Evolutionary conservation across 1,140 invertebrate species (phyloP), one percentile per base, ranked within the genome.

Genomic region (Trinorchestia longiramus): DNA sequence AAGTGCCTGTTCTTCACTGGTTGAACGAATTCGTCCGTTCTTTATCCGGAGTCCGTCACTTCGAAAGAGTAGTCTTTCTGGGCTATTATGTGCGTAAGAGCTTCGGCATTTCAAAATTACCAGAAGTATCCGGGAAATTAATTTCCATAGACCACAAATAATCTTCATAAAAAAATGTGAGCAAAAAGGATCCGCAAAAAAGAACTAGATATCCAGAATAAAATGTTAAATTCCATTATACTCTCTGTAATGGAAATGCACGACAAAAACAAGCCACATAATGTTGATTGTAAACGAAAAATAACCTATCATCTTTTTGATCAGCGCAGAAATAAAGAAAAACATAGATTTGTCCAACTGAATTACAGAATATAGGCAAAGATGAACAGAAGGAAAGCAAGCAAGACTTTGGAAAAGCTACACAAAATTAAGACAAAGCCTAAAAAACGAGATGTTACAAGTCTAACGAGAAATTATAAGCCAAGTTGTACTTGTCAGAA

Each of bases 401-500:
- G 28, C 62, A 77, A 11, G 36, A 77, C 62, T 77, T 11, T 23
- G 28, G 62, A 23, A 36, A 77, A 77, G 62, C 28, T 11, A 77
- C 19, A 53, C 62, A 77, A 77, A 77, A 77, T 36, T 1, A 77
- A 15, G 62, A 77, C 62, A 77, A 77, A 77, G 62, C 62, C 62
- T 28, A 23, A 36, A 77, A 77, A 77, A 77, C 15, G 28, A 77
- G 11, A 77, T 77, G 36, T 23, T 36, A 15, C 36, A 77, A 90
- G 62, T 4, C 92, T 94, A 43, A 6, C 45, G 19, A 45, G 92
- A 94, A 94, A 94, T 36, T 94, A 94, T 94, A 94, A 8, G 43
- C 92, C 43, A 94, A 94, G 92, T 94, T 94, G 92, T 94, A 94
- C 92, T 94, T 36, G 92, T 94, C 92, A 94, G 92, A 94, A 45